Evolutionary conservation across 2,888 invertebrate species (phyloP).

Genomic region (Pocota personata): DNA sequence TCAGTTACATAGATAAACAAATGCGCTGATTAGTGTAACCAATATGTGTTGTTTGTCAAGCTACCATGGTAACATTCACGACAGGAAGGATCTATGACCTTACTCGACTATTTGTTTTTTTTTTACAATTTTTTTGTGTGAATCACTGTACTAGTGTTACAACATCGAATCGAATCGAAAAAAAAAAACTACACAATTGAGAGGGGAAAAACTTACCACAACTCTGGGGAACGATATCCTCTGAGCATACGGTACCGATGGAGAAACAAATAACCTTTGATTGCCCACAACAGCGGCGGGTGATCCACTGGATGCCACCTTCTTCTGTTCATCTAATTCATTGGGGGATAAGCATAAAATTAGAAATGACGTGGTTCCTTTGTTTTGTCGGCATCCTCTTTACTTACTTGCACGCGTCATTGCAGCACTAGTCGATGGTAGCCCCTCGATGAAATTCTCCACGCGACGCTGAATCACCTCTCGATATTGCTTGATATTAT

Average conservation of each 20-base stretch:
- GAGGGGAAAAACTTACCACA: constrained; percentile 81
- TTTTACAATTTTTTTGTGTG: background rate
- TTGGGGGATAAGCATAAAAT: constrained; percentile 9
- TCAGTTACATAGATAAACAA: background rate
- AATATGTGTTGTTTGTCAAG: background rate
- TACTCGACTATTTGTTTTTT: background rate
- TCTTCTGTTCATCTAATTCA: constrained; percentile 50
- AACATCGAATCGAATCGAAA: constrained; percentile 31
- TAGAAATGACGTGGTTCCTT: constrained; percentile 22
- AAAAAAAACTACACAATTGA: background rate
- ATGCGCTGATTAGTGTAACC: background rate
- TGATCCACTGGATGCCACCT: background rate
- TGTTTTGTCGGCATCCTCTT: background rate
- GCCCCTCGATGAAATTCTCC: constrained; percentile 45
- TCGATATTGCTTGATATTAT: constrained; percentile 79
- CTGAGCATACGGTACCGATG: constrained; percentile 78
- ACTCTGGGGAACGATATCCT: constrained; percentile 82
- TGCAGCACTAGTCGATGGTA: constrained; percentile 49
- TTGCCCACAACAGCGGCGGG: constrained; percentile 35
- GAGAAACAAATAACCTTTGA: constrained; percentile 52
- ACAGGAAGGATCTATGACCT: background rate
- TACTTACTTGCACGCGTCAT: constrained; percentile 61
- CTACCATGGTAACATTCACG: background rate
- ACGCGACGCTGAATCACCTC: constrained; percentile 76
- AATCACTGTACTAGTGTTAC: constrained; percentile 17